Evolutionary conservation across 2,888 invertebrate genomes (phyloP).

Genomic region (Sesia apiformis): DNA sequence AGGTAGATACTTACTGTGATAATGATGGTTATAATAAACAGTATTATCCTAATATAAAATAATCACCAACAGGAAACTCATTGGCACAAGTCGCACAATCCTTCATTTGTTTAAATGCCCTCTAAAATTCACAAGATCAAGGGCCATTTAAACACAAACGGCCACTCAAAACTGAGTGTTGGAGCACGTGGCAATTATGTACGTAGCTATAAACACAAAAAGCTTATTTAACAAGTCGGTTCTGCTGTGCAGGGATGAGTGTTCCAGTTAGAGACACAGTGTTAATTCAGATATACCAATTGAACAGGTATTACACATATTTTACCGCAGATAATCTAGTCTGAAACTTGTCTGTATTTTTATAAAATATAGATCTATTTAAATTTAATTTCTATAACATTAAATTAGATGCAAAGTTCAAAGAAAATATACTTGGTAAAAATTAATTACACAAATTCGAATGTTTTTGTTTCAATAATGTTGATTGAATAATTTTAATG

Average conservation of each 20-base stretch:
- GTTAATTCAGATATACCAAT: not conserved
- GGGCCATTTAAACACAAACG: constrained; percentile 48
- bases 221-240: constrained; percentile 24
- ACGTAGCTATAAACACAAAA: constrained; percentile 32
- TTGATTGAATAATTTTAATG: too few species aligned
- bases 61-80: not conserved
- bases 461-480: too few species aligned
- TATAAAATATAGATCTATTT: too few species aligned
- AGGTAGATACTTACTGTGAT: too few species aligned
- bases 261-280: not conserved
- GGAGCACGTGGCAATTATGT: constrained; percentile 34
- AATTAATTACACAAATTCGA: too few species aligned
- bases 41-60: not conserved
- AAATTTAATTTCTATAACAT: too few species aligned
- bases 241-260: not conserved
- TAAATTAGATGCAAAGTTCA: too few species aligned
- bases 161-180: constrained; percentile 30
- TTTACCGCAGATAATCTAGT: too few species aligned
- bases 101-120: constrained; percentile 38
- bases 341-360: too few species aligned
- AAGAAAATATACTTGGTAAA: too few species aligned
- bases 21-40: too few species aligned
- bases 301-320: too few species aligned
- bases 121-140: constrained; percentile 42
- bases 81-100: constrained; percentile 24